Base-by-base conservation (phyloP, 2,888 invertebrate genomes). In the Deilephila elpenor region DNA sequence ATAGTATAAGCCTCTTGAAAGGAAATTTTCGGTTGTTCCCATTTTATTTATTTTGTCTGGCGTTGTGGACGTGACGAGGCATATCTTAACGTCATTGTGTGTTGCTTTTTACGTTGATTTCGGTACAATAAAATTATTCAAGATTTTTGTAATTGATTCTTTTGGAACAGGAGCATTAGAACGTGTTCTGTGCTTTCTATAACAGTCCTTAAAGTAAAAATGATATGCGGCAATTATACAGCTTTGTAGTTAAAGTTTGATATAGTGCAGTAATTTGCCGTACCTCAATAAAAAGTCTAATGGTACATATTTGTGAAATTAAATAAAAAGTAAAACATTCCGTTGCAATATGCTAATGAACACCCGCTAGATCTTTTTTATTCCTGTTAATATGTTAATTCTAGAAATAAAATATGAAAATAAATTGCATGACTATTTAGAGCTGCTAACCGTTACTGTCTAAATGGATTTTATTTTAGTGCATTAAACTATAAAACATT, bases 1-100 rank as follows among this genome's bases (percentile, higher is more conserved):
- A 92, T 91, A 86, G 89, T 89, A 89, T 88, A 89, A 92, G 92
- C 90, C 89, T 88, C 86, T 87, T 90, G 86, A 89, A 89, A 91
- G 92, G 89, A 89, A 91, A 90, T 90, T 92, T 91, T 90, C 90
- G 89, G 84, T 89, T 79, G 89, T 87, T 86, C 88, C 87, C 87
- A 85, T 90, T 93, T 91, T 91, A 91, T 91, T 91, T 90, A 56
- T 88, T 88, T 88, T 72, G 64, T 72, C 64, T 64, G 64, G 20
- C 32, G 29, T 37, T n/a, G 56, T 37, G 71, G 60, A 71, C 62
- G 62, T 72, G 72, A 62, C n/a, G 51, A 20, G 53, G 62, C 51
- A 67, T 73, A 67, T 56, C 37, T 67, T 67, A 73, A 29, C 20
- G 19, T 34, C 14, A 53, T 14, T 72, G 34, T 67, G 25, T 62